A percentile compares a stretch with the other conserved stretches of the same genome.
phyloP scores from a whole-genome alignment of 2,888 invertebrate genomes.

The Ditula angustiorana region DNA sequence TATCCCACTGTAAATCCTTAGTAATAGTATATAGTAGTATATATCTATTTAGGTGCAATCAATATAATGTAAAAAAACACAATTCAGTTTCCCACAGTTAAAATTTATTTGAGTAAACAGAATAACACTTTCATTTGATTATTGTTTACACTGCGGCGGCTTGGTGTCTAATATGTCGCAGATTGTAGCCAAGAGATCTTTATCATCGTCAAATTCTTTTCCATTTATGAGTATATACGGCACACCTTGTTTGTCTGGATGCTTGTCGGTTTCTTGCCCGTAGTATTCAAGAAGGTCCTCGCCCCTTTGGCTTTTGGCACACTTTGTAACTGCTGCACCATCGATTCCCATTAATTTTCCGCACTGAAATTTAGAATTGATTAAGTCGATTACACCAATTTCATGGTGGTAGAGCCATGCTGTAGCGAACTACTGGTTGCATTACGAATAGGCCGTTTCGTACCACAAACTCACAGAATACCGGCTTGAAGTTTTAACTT shows the following conservation, averaged over 20 bases:
- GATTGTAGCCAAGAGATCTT: not conserved
- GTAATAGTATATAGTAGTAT: too few relatives aligned
- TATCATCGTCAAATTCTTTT: not conserved
- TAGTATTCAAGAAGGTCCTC: constrained; percentile 29
- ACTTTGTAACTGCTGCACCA: constrained; percentile 8
- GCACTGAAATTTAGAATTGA: constrained; percentile 19
- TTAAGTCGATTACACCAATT: not conserved
- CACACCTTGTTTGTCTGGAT: not conserved
- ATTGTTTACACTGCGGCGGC: constrained; percentile 5
- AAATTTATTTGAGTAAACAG: too few relatives aligned
- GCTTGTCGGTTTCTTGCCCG: constrained; percentile 20
- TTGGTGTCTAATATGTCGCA: constrained; percentile 2
- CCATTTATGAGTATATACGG: constrained; percentile 24
- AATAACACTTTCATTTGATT: not conserved
- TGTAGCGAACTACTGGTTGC: too few relatives aligned
- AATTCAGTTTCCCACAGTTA: too few relatives aligned
- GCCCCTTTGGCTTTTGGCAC: constrained; percentile 24
- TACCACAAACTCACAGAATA: too few relatives aligned
- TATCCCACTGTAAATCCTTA: too few relatives aligned
- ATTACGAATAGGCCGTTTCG: too few relatives aligned
- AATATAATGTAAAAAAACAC: too few relatives aligned
- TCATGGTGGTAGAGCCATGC: not conserved
- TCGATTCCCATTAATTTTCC: constrained; percentile 21
- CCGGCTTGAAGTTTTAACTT: too few relatives aligned
- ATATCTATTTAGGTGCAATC: too few relatives aligned